These are phyloP conservation scores for Hirtodrosophila duncani DNA, from an alignment of 2,888 invertebrate species.

Conservation along the genomic window DNA sequence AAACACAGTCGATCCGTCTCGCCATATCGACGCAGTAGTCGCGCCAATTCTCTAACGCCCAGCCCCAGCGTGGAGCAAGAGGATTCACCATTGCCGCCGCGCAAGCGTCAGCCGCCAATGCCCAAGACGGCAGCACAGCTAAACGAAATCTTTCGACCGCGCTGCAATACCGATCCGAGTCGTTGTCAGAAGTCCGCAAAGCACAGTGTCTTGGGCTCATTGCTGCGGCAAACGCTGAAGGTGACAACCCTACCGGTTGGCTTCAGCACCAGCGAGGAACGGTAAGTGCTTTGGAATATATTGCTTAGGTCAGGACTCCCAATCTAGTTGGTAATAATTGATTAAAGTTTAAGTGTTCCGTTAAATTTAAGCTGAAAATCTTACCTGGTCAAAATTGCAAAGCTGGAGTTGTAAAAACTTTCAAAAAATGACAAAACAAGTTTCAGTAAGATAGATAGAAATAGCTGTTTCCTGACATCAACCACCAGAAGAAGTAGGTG, in stretches of 20 bases:
- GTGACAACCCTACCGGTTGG: constrained; percentile 67
- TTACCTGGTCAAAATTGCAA: too few relatives aligned
- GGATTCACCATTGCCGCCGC: constrained; percentile 15
- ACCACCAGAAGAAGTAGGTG: too few relatives aligned
- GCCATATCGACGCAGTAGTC: constrained; percentile 29
- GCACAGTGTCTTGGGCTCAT: constrained; percentile 51
- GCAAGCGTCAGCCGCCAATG: constrained; percentile 17
- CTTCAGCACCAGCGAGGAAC: constrained; percentile 49
- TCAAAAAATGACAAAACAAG: too few relatives aligned
- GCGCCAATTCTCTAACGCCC: constrained; percentile 29
- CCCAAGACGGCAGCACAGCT: constrained; percentile 41
- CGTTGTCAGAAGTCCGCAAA: constrained; percentile 1
- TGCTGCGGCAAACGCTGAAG: constrained; percentile 65
- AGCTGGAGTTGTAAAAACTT: too few relatives aligned
- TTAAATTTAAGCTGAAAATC: too few relatives aligned
- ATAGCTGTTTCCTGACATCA: too few relatives aligned
- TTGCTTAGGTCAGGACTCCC: neutral
- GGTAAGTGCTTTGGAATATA: constrained; percentile 42
- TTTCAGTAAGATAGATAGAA: too few relatives aligned
- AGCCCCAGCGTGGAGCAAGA: neutral
- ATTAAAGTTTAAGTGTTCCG: too few relatives aligned
- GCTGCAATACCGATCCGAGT: constrained; percentile 62
- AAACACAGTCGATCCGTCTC: constrained; percentile 32
- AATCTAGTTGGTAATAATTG: too few relatives aligned
- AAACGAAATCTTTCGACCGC: constrained; percentile 54